Evolutionary conservation across 2,888 invertebrate genomes (phyloP).

Genomic region (Hirtodrosophila confusa): DNA sequence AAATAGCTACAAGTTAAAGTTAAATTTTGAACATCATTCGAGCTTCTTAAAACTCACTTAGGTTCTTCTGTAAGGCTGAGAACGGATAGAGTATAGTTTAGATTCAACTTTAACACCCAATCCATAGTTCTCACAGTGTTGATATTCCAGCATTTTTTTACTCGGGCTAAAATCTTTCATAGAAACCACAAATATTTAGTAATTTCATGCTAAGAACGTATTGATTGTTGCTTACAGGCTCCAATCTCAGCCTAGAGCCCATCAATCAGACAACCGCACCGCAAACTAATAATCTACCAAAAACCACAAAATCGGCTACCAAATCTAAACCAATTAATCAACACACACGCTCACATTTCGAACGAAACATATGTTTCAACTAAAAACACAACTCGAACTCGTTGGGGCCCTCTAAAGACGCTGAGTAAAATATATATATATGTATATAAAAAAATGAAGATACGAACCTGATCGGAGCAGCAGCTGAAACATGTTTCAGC

Average conservation of each 20-base stretch:
- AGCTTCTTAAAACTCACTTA: no score
- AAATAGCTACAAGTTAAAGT: no score
- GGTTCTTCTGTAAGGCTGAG: no score
- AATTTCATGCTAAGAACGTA: conserved; percentile 2
- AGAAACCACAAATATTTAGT: conserved; percentile 6
- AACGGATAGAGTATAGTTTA: no score
- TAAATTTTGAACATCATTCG: no score
- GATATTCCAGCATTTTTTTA: no score
- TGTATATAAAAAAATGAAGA: conserved; percentile 15
- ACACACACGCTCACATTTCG: conserved; percentile 34
- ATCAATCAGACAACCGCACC: conserved; percentile 38
- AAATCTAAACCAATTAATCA: conserved; percentile 76
- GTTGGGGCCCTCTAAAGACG: conserved; percentile 37
- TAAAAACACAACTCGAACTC: conserved; percentile 43
- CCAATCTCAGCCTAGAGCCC: conserved; percentile 31
- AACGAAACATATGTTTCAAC: conserved; percentile 67
- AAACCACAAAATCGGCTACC: conserved; percentile 48
- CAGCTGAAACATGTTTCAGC: conserved; percentile 73
- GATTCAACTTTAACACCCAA: no score
- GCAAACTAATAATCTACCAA: conserved; percentile 32
- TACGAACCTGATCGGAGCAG: conserved; percentile 64
- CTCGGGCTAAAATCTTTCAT: neutral
- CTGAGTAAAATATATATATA: neutral
- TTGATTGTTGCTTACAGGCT: neutral
- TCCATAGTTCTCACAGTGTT: no score